A percentile compares a stretch with the other conserved stretches of the same genome.
These are phyloP conservation scores for Tillus elongatus DNA, from an alignment of 2,888 invertebrate species.

Conservation along the genomic window DNA sequence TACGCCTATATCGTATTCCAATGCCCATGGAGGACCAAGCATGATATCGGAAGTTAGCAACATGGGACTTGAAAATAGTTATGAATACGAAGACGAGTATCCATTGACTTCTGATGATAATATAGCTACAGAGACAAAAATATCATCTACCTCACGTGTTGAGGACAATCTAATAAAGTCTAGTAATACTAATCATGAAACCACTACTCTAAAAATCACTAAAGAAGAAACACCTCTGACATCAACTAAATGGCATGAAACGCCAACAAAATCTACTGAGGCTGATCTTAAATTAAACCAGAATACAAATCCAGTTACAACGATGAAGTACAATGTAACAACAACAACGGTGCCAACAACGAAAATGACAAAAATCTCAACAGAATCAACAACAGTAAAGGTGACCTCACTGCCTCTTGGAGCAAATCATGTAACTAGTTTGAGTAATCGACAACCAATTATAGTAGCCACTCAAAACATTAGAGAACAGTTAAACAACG, in stretches of 20 bases:
- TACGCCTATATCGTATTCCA: conserved; percentile 13
- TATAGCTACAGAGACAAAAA: conserved; percentile 31
- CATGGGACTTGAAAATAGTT: conserved; percentile 28
- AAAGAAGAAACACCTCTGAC: conserved; percentile 12
- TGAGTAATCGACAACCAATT: conserved; percentile 30
- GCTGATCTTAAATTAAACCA: conserved; percentile 13
- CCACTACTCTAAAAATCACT: conserved; percentile 17
- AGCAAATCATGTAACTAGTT: conserved; percentile 35
- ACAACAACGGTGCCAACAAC: conserved; percentile 20
- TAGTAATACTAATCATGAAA: conserved; percentile 21
- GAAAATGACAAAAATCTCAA: conserved; percentile 9
- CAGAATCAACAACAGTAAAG: conserved; percentile 21
- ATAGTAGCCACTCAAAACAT: conserved; percentile 39
- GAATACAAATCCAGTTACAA: neutral
- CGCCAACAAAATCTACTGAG: conserved; percentile 15
- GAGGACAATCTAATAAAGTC: conserved; percentile 20
- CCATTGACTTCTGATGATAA: conserved; percentile 28
- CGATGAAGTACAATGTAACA: conserved; percentile 17
- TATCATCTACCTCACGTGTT: conserved; percentile 12
- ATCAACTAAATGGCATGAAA: conserved; percentile 9
- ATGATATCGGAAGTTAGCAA: conserved; percentile 27
- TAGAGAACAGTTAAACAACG: conserved; percentile 37
- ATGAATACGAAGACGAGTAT: conserved; percentile 36
- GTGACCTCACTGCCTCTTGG: conserved; percentile 41
- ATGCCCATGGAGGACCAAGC: conserved; percentile 27